Conservation (phyloP, 2,797 vertebrate genomes). For the Sebastes minor region DNA sequence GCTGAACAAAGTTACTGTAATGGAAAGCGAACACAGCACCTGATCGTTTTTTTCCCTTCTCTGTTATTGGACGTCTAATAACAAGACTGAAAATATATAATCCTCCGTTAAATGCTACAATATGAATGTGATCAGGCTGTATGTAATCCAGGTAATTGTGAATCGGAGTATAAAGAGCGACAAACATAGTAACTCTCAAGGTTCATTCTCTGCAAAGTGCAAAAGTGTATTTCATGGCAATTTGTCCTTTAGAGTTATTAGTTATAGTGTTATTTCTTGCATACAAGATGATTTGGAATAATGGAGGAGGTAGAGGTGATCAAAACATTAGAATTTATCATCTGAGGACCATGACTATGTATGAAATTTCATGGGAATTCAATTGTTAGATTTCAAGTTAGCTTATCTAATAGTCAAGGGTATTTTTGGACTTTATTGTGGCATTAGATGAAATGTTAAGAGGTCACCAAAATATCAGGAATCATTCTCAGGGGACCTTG, state of each 20-base stretch:
- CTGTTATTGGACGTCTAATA: background rate
- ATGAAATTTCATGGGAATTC: background rate
- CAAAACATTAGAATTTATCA: background rate
- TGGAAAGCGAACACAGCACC: background rate
- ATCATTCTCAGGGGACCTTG: background rate
- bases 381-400: background rate
- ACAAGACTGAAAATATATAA: background rate
- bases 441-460: background rate
- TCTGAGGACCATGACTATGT: too few species aligned
- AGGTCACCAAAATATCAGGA: background rate
- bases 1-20: background rate
- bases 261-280: background rate
- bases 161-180: rapidly evolving
- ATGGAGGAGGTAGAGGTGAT: background rate
- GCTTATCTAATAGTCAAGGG: background rate
- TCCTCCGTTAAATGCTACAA: background rate
- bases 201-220: background rate
- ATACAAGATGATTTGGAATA: background rate
- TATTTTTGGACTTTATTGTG: background rate
- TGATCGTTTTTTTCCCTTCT: background rate
- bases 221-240: background rate
- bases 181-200: background rate
- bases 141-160: too few species aligned
- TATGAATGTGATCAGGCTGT: background rate
- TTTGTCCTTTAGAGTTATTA: background rate